Evolutionary conservation across 1,140 invertebrate genomes (phyloP).

Genomic region (Aricia agestis): DNA sequence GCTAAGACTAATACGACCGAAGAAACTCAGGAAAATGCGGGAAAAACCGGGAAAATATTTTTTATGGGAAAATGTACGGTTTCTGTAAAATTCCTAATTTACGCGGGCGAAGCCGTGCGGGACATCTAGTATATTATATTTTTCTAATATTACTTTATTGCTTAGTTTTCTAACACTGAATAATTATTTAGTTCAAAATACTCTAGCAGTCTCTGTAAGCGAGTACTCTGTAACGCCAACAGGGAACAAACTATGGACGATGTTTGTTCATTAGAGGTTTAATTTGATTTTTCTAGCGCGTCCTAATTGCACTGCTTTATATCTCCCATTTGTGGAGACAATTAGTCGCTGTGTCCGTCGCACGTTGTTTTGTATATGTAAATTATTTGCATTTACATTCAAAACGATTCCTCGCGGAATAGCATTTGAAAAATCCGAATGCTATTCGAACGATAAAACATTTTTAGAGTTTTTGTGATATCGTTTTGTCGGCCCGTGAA

Average conservation of each 20-base stretch:
- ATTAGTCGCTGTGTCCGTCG: conserved; percentile 39
- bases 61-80: too few relatives aligned
- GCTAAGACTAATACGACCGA: too few relatives aligned
- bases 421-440: conserved; percentile 18
- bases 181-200: not conserved
- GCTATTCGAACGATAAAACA: conserved; percentile 1
- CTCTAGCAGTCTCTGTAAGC: not conserved
- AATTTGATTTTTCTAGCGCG: conserved; percentile 70
- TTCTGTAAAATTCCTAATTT: too few relatives aligned
- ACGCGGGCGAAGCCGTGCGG: too few relatives aligned
- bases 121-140: too few relatives aligned
- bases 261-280: conserved; percentile 70
- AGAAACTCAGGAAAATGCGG: too few relatives aligned
- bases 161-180: too few relatives aligned
- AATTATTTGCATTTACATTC: conserved; percentile 33
- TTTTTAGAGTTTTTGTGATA: not conserved
- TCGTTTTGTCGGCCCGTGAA: not conserved
- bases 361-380: conserved; percentile 22
- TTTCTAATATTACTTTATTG: too few relatives aligned
- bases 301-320: conserved; percentile 63
- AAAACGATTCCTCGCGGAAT: conserved; percentile 19
- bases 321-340: conserved; percentile 58
- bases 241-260: conserved; percentile 44
- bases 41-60: too few relatives aligned
- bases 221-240: conserved; percentile 34